Conservation (phyloP, 1,140 invertebrate species). For the Antheraea pernyi region DNA sequence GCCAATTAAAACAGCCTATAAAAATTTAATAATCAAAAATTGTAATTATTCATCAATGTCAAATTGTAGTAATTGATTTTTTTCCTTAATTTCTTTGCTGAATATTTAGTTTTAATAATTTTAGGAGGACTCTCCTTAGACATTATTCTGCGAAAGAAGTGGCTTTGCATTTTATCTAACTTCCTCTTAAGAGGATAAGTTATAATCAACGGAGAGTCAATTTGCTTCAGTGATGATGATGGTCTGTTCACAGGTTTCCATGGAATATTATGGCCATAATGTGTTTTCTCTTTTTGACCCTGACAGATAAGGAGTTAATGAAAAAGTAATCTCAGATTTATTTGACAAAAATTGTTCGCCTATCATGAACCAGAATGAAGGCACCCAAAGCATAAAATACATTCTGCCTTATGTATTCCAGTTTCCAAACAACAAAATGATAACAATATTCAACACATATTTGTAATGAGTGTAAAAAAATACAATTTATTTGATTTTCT, state of each 20-base stretch:
- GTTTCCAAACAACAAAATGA: no score
- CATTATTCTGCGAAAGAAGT: conserved; percentile 44
- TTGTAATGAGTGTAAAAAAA: no score
- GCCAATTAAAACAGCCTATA: not conserved
- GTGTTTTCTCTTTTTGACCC: conserved; percentile 25
- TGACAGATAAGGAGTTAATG: conserved; percentile 20
- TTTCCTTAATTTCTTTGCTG: not conserved
- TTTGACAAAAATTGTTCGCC: no score
- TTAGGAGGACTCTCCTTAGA: conserved; percentile 17
- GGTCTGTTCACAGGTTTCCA: conserved; percentile 44
- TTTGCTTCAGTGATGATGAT: conserved; percentile 34
- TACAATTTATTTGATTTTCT: no score
- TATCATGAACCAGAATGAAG: no score
- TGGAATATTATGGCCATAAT: conserved; percentile 58
- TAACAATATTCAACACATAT: no score
- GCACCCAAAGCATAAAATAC: no score
- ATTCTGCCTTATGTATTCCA: no score
- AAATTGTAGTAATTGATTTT: conserved; percentile 1
- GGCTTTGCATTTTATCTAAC: conserved; percentile 39
- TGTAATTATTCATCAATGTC: not conserved
- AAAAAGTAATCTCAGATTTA: no score
- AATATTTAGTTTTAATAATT: conserved; percentile 23
- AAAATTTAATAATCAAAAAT: not conserved
- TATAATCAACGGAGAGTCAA: conserved; percentile 26
- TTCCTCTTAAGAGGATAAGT: conserved; percentile 35